These are phyloP conservation scores for Amphipoea oculea DNA, from an alignment of 2,888 invertebrate genomes.

Conservation along the genomic window DNA sequence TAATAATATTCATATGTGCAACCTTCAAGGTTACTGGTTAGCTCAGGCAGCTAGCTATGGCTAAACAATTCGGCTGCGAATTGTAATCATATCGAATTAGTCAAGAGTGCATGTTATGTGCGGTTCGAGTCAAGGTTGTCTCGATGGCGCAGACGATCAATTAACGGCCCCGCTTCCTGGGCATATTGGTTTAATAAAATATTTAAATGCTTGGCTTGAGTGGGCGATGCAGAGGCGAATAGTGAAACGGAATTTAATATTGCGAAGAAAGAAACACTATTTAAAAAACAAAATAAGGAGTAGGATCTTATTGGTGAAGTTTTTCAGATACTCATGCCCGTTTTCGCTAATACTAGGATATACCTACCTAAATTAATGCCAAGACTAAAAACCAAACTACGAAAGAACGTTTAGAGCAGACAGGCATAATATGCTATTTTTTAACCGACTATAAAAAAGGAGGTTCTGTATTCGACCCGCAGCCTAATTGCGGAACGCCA, in stretches of 20 bases:
- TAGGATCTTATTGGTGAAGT: background rate
- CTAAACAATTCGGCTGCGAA: conserved; percentile 49
- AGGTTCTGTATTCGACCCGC: too few relatives aligned
- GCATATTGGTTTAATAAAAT: conserved; percentile 55
- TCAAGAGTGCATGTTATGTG: conserved; percentile 58
- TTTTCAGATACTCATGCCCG: background rate
- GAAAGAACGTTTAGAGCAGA: background rate
- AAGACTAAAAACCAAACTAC: background rate
- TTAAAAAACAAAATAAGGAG: background rate
- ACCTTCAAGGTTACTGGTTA: conserved; percentile 45
- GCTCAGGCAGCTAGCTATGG: conserved; percentile 22
- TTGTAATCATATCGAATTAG: conserved; percentile 57
- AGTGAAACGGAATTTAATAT: conserved; percentile 13
- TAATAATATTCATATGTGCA: conserved; percentile 57
- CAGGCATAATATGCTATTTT: background rate
- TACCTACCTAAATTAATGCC: background rate
- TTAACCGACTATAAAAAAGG: too few relatives aligned
- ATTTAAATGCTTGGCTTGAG: conserved; percentile 44
- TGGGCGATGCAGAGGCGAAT: conserved; percentile 17
- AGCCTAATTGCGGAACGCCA: too few relatives aligned
- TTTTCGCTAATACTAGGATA: background rate
- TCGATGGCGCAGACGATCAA: conserved; percentile 64
- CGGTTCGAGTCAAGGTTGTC: conserved; percentile 60
- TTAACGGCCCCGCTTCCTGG: conserved; percentile 51
- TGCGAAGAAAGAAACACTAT: background rate